These are phyloP conservation scores for Thaumetopoea pityocampa DNA, from an alignment of 1,140 invertebrate genomes.

Conservation along the genomic window DNA sequence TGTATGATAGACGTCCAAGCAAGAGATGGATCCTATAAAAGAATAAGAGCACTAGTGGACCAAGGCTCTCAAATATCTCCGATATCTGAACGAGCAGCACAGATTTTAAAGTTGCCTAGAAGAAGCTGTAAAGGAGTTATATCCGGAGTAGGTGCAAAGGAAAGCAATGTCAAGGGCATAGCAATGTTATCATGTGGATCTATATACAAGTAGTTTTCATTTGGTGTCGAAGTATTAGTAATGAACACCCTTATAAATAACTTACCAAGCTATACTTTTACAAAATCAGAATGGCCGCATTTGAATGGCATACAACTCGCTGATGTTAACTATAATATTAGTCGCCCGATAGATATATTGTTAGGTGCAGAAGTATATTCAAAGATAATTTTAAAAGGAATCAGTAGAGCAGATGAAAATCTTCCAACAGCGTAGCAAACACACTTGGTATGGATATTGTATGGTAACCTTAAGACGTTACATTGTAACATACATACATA, in stretches of 20 bases:
- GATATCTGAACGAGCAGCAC: constrained; percentile 7
- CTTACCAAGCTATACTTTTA: constrained; percentile 14
- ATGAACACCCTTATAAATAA: constrained; percentile 13
- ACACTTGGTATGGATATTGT: too few species aligned
- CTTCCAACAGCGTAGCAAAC: too few species aligned
- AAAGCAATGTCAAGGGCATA: neutral
- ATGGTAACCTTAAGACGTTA: too few species aligned
- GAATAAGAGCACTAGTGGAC: constrained; percentile 36
- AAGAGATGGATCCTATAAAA: constrained; percentile 7
- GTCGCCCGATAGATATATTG: constrained; percentile 12
- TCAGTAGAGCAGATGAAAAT: neutral
- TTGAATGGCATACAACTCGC: constrained; percentile 6
- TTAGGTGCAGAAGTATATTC: constrained; percentile 14
- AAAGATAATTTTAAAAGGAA: constrained; percentile 8
- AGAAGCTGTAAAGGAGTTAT: neutral
- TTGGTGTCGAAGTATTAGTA: constrained; percentile 1
- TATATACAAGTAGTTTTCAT: neutral
- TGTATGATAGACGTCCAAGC: constrained; percentile 10
- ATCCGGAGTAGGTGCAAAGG: neutral
- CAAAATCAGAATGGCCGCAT: constrained; percentile 3
- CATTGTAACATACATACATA: too few species aligned
- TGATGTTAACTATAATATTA: constrained; percentile 13
- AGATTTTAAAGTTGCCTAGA: neutral
- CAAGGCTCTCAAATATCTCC: constrained; percentile 12
- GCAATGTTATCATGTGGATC: neutral